Evolutionary conservation across 2,888 invertebrate genomes (phyloP).

Genomic region (Ectobius pallidus): DNA sequence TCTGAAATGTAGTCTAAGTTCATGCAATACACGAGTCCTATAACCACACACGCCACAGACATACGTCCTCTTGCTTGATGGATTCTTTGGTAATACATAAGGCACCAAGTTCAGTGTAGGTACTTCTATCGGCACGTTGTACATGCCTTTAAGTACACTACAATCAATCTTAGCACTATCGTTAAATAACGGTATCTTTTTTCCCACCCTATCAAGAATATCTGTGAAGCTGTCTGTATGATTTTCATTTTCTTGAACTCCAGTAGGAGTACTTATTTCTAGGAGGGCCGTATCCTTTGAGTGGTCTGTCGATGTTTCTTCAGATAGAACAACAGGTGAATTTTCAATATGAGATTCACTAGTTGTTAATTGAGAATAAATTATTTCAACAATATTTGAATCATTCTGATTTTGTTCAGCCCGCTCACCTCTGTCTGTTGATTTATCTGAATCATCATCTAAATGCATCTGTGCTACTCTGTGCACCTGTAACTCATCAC

Average conservation of each 20-base stretch:
- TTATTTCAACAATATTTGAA: too few relatives aligned
- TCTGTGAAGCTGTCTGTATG: constrained; percentile 21
- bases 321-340: background rate
- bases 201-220: constrained; percentile 23
- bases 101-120: background rate
- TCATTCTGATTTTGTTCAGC: background rate
- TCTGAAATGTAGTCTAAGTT: constrained; percentile 35
- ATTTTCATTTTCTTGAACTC: constrained; percentile 15
- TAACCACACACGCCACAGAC: constrained; percentile 38
- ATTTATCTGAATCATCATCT: background rate
- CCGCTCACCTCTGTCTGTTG: background rate
- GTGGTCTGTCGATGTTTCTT: too few relatives aligned
- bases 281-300: too few relatives aligned
- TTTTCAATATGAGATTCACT: background rate
- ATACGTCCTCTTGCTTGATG: constrained; percentile 29
- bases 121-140: background rate
- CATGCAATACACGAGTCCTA: constrained; percentile 9
- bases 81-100: background rate
- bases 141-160: constrained; percentile 1
- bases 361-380: too few relatives aligned
- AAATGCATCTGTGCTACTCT: constrained; percentile 13
- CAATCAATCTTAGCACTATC: constrained; percentile 4
- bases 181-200: constrained; percentile 11
- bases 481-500: constrained; percentile 3
- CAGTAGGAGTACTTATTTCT: background rate